Percentiles rank a stretch among this genome's conserved stretches.
phyloP scores from a whole-genome alignment of 2,113 vertebrate species.

The Ptychochromis oligacanthus region DNA sequence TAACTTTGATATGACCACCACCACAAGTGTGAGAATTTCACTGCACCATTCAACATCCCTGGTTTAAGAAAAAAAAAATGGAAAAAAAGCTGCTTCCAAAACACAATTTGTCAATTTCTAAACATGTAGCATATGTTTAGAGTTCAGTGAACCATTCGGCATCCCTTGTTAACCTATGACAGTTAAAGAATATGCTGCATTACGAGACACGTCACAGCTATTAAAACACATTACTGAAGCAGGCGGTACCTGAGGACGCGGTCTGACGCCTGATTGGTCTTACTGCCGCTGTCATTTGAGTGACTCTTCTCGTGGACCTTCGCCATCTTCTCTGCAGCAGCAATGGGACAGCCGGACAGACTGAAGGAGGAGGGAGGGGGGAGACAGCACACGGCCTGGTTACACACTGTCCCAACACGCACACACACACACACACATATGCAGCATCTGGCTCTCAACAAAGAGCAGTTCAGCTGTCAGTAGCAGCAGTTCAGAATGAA shows the following conservation, averaged over 20 bases:
- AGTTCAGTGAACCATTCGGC: neutral
- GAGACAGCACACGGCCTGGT: slow-evolving; percentile 26
- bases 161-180: neutral
- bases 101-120: neutral
- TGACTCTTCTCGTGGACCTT: slow-evolving; percentile 98
- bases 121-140: neutral
- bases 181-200: neutral
- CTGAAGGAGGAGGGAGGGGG: slow-evolving; percentile 75
- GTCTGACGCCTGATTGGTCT: slow-evolving; percentile 96
- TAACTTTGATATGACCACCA: too few relatives aligned
- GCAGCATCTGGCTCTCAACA: slow-evolving; percentile 35
- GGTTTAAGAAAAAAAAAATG: neutral
- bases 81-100: neutral
- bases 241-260: slow-evolving; percentile 92
- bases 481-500: slow-evolving; percentile 32
- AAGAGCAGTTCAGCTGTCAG: slow-evolving; percentile 11
- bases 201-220: too few relatives aligned
- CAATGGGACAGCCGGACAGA: slow-evolving; percentile 98
- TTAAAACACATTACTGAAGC: neutral
- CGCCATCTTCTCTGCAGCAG: slow-evolving; percentile 96
- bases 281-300: slow-evolving; percentile 85
- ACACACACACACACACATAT: slow-evolving; percentile 1
- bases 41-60: neutral
- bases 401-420: slow-evolving; percentile 31
- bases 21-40: neutral